Evolutionary conservation across 2,113 vertebrate genomes (phyloP), one percentile per base, ranked within the genome.

Genomic region (Paedocypris sp.): DNA sequence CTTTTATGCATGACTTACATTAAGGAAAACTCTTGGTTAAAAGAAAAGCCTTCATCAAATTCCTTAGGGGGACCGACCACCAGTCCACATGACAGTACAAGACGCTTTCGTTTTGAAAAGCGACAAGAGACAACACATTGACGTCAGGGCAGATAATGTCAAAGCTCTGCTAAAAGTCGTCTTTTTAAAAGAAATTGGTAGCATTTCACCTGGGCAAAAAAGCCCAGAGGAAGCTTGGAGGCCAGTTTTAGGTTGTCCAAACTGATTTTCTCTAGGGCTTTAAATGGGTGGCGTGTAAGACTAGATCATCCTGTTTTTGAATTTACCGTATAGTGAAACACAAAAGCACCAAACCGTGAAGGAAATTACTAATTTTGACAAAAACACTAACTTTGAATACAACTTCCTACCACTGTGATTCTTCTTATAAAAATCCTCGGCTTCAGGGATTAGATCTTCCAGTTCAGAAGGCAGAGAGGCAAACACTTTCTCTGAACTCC

Each of bases 361-460:
- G n/a, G n/a, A n/a, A n/a, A n/a, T n/a, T n/a, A n/a, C n/a, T n/a
- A n/a, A n/a, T n/a, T n/a, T n/a, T n/a, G n/a, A n/a, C n/a, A n/a
- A n/a, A n/a, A n/a, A n/a, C n/a, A n/a, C n/a, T n/a, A n/a, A n/a
- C n/a, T n/a, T n/a, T n/a, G n/a, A n/a, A n/a, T n/a, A 94, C 31
- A 99, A 85, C 74, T 99, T 99, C 78, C 95, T 86, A 74, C 95
- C 94, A 35, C 93, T 98, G 80, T 99, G 95, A 80, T 98, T 99
- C 84, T 97, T 99, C 83, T 99, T 99, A 72, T 99, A 99, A 72
- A 99, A 99, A 64, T 98, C 95, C 77, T 99, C 94, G 1, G 97
- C 95, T 83, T 99, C 94, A 5, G 94, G 94, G 76, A 99, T 99
- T 60, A 99, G 82, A 70, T 99, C 95, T 68, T 99, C 95, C 70